Evolutionary conservation across 2,888 invertebrate species (phyloP).

Genomic region (Drosophila neutralis): DNA sequence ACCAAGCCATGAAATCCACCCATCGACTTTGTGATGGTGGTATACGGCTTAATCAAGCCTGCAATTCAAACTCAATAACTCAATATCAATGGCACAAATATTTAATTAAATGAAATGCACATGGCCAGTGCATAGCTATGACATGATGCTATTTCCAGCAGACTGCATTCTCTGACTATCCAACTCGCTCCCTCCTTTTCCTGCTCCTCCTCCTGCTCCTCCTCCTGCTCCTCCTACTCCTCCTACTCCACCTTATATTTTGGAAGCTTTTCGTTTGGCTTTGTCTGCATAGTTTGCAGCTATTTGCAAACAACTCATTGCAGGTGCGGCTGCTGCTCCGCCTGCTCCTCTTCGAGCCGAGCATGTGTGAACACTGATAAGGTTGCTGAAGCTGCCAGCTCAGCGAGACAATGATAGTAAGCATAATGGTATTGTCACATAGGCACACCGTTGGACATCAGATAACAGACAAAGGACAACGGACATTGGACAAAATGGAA

Average conservation of each 20-base stretch:
- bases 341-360: slow-evolving; percentile 22
- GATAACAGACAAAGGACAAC: slow-evolving; percentile 12
- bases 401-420: slow-evolving; percentile 57
- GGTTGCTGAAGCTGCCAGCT: slow-evolving; percentile 17
- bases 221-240: too few species aligned
- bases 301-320: slow-evolving; percentile 38
- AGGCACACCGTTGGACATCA: slow-evolving; percentile 1
- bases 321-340: slow-evolving; percentile 38
- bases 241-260: neutral
- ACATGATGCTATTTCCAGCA: neutral
- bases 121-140: slow-evolving; percentile 17
- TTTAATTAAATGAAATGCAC: slow-evolving; percentile 55
- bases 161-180: neutral
- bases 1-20: slow-evolving; percentile 83
- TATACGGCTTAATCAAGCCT: slow-evolving; percentile 34
- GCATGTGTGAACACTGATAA: slow-evolving; percentile 48
- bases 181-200: too few species aligned
- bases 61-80: slow-evolving; percentile 18
- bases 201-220: too few species aligned
- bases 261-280: slow-evolving; percentile 7
- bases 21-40: slow-evolving; percentile 52
- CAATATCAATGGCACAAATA: slow-evolving; percentile 39
- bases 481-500: slow-evolving; percentile 15
- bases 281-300: slow-evolving; percentile 47
- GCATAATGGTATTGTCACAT: slow-evolving; percentile 34